Percentiles rank a stretch among this genome's conserved stretches.
Conservation (phyloP, 1,140 invertebrate genomes). For the Apis florea region DNA sequence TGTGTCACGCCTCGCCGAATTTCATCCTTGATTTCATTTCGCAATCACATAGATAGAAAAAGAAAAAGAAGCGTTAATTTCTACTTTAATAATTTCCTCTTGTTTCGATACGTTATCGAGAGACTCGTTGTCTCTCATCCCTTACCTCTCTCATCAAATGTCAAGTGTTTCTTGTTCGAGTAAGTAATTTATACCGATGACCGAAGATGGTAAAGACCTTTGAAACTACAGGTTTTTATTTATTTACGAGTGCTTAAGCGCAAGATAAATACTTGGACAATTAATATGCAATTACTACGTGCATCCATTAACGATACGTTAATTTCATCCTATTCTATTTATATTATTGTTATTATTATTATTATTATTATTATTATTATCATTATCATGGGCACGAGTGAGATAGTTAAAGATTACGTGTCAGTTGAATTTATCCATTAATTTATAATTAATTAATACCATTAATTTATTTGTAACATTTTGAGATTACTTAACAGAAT, state of each 20-base stretch:
- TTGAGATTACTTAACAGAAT: too few relatives aligned
- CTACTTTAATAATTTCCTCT: conserved; percentile 29
- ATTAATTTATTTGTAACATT: too few relatives aligned
- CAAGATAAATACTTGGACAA: neutral
- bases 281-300: neutral
- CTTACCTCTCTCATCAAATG: conserved; percentile 28
- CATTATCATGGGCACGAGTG: too few relatives aligned
- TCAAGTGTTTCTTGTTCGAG: conserved; percentile 25
- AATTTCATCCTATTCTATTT: neutral
- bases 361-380: too few relatives aligned
- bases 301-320: neutral
- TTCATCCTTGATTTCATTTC: conserved; percentile 50
- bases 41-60: conserved; percentile 13
- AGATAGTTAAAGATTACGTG: too few relatives aligned
- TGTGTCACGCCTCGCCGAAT: conserved; percentile 36
- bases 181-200: neutral
- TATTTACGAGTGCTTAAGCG: neutral
- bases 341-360: too few relatives aligned
- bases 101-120: neutral
- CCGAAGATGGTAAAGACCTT: neutral
- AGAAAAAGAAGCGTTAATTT: conserved; percentile 15
- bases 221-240: neutral
- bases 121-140: conserved; percentile 10
- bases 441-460: too few relatives aligned
- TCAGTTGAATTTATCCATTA: too few relatives aligned